Base-by-base conservation (phyloP, 1,140 invertebrate genomes). In the Idris sp. region DNA sequence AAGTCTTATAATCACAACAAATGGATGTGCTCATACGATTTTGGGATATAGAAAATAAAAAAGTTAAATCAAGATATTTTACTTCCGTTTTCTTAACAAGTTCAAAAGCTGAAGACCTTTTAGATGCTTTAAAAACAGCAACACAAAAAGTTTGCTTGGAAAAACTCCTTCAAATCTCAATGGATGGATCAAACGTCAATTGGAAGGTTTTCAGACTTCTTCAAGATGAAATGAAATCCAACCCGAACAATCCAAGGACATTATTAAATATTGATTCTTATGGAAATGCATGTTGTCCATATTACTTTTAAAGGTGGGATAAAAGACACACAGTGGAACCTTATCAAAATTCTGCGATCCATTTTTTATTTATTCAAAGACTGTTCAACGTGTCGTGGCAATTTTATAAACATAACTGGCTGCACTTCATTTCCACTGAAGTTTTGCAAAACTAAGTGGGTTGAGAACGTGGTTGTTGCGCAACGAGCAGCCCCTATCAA, bases 321-420 rank as follows among this genome's bases (percentile, higher is more conserved):
- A 10, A 28, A 51, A 36, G 43, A 9, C 6, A 73, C 54, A 8
- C 16, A 28, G 6, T 78, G 73, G 62, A 22, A 76, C 4, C 7
- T 76, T 11, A 26, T 61, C 1, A 7, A 33, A 4, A 51, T 69
- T n/a, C 48, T 78, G 30, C 53, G 59, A 14, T 53, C 68, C 1
- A 40, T 74, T 28, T 74, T 44, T 38, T n/a, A n/a, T 59, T 33
- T 74, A 15, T 76, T 76, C 15, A 78, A 76, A 53, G 56, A 76
- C 38, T 25, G 33, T 26, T 62, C 67, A 30, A 44, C 62, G 9
- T 46, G 76, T 8, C 38, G 58, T 19, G 61, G 43, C 10, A 4
- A 11, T 40, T 56, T 46, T 41, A 48, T 14, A 25, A 9, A 1
- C 22, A 22, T 10, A 40, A 62, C 58, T 22, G 44, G 26, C 8